Evolutionary conservation across 2,797 vertebrate species (phyloP), one percentile per base, ranked within the genome.

Genomic region (Danio jaintianensis): DNA sequence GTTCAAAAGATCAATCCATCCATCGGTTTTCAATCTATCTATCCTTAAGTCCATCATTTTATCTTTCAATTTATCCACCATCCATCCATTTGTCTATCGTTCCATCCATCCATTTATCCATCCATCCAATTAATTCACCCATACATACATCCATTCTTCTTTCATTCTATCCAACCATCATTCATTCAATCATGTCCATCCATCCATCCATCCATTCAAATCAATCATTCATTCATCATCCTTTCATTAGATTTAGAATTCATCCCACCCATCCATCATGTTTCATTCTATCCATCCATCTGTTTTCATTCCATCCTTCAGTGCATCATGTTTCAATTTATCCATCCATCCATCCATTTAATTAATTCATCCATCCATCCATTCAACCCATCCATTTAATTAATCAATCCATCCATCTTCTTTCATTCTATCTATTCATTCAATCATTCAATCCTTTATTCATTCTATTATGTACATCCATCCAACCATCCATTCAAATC

Each of bases 241-340:
- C 18, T 4, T 0, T 55, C 18, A 0, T 1, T 55, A 52, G 0
- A 55, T 18, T n/a, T 0, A 0, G 18, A n/a, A n/a, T n/a, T n/a
- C n/a, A n/a, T n/a, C n/a, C 16, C 0, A 18, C 53, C 16, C 0
- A n/a, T 53, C 50, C 0, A 0, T 8, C 52, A 1, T 53, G 52
- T 0, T 0, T 53, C n/a, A 0, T 1, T 18, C 52, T 1, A 0
- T 53, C 52, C 2, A 9, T 53, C 16, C 0, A 53, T 18, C 47
- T 2, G 3, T 16, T n/a, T n/a, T n/a, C n/a, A n/a, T n/a, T n/a
- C n/a, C 3, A 4, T 55, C 52, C 1, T 0, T 50, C 47, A 6
- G 0, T 48, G 5, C 6, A 1, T 15, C 47, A n/a, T 5, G n/a
- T 1, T 13, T 12, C 5, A 5, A 13, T 43, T 2, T n/a, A n/a